Percentiles rank a stretch among this genome's conserved stretches.
Conservation (phyloP, 64 coral and sea anemone genomes). For the Montipora sp. region DNA sequence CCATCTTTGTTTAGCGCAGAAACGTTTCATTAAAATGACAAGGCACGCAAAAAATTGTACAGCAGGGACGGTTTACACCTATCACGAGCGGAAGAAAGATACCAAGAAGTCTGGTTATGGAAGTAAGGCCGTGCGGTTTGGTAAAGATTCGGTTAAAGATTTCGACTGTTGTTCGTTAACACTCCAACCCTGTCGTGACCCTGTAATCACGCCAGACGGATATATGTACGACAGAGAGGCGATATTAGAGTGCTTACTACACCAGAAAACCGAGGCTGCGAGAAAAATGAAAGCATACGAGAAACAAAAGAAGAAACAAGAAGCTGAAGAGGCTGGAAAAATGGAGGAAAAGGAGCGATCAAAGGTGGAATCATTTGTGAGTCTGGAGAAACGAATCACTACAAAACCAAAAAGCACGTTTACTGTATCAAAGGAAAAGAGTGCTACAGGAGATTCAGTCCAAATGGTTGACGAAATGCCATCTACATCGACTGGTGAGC, state of each 20-base stretch:
- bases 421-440: slow-evolving; percentile 61
- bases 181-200: slow-evolving; percentile 92
- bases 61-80: slow-evolving; percentile 92
- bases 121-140: slow-evolving; percentile 94
- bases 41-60: slow-evolving; percentile 95
- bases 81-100: slow-evolving; percentile 96
- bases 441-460: not conserved
- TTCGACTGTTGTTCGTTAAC: slow-evolving; percentile 97
- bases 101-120: slow-evolving; percentile 93
- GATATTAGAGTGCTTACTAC: slow-evolving; percentile 91
- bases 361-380: slow-evolving; percentile 85
- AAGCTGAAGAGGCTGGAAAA: slow-evolving; percentile 71
- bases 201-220: slow-evolving; percentile 87
- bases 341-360: slow-evolving; percentile 69
- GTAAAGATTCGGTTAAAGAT: slow-evolving; percentile 95
- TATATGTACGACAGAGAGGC: slow-evolving; percentile 96
- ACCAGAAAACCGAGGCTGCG: slow-evolving; percentile 95
- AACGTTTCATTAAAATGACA: slow-evolving; percentile 66
- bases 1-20: not conserved
- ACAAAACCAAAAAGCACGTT: slow-evolving; percentile 90
- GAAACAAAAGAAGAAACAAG: slow-evolving; percentile 89
- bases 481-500: slow-evolving; percentile 87
- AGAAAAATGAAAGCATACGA: slow-evolving; percentile 96
- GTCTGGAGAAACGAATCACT: slow-evolving; percentile 87
- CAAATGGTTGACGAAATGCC: slow-evolving; percentile 25